phyloP scores from a whole-genome alignment of 2,888 invertebrate genomes.

The Xylophagus ater region DNA sequence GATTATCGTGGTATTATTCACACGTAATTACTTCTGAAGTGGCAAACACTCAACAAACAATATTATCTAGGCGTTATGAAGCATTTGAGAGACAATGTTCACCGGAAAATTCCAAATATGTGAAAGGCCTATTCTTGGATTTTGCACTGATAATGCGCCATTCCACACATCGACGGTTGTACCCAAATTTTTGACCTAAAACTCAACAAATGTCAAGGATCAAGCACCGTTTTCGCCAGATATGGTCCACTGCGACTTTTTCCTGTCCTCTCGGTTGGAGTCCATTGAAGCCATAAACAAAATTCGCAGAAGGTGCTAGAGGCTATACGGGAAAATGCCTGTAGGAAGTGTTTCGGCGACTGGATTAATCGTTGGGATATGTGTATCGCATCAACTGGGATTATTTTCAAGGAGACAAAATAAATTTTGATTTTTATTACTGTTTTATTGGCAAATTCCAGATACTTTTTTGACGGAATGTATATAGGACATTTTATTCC shows the following conservation, averaged over 20 bases:
- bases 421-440: too few species aligned
- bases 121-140: background rate
- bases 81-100: background rate
- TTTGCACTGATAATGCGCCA: background rate
- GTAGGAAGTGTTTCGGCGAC: background rate
- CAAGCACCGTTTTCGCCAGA: background rate
- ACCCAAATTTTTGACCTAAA: background rate
- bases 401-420: background rate
- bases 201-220: background rate
- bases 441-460: background rate
- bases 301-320: background rate
- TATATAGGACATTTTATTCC: too few species aligned
- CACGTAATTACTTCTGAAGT: too few species aligned
- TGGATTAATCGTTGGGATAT: constrained; percentile 1
- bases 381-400: background rate
- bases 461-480: constrained; percentile 1
- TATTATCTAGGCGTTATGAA: background rate
- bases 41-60: too few species aligned
- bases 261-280: background rate
- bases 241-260: background rate
- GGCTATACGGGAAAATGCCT: background rate
- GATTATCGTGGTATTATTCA: too few species aligned
- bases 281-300: background rate
- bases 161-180: background rate
- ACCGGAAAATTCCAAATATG: background rate